Conservation (phyloP, 2,113 vertebrate genomes). For the Crotalus horridus region DNA sequence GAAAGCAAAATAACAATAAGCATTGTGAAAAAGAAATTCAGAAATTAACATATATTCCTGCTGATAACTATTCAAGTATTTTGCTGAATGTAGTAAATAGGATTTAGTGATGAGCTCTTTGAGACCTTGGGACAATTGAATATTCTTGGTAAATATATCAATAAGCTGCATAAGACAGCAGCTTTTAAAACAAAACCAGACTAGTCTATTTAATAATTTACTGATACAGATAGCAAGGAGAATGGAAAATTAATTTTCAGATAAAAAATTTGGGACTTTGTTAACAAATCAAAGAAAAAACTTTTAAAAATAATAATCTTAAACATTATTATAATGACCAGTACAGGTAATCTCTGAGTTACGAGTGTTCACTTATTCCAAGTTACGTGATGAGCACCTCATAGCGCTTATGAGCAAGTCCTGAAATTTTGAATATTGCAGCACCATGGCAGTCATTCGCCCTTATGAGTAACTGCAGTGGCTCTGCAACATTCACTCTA, state of each 20-base stretch:
- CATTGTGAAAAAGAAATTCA: conserved; percentile 40
- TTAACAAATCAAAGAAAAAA: neutral
- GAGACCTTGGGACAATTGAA: conserved; percentile 60
- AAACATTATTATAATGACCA: conserved; percentile 57
- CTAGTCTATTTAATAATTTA: conserved; percentile 78
- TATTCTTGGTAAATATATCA: conserved; percentile 72
- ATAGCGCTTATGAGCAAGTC: too few relatives aligned
- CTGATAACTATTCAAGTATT: conserved; percentile 68
- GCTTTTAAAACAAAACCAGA: conserved; percentile 76
- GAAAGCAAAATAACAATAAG: neutral
- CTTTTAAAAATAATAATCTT: neutral
- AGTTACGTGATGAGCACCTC: too few relatives aligned
- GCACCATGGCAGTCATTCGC: too few relatives aligned
- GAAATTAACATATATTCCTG: conserved; percentile 48
- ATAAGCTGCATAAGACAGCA: conserved; percentile 66
- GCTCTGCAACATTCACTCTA: too few relatives aligned
- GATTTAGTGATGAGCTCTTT: conserved; percentile 63
- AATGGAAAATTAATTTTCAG: conserved; percentile 72
- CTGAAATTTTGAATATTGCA: too few relatives aligned
- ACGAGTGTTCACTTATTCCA: too few relatives aligned
- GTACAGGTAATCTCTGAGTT: conserved; percentile 15
- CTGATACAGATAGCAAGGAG: conserved; percentile 68
- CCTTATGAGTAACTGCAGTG: too few relatives aligned
- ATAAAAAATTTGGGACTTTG: conserved; percentile 54
- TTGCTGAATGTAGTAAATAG: conserved; percentile 71